Conservation (phyloP, 2,888 invertebrate species). For the Homarus gammarus region DNA sequence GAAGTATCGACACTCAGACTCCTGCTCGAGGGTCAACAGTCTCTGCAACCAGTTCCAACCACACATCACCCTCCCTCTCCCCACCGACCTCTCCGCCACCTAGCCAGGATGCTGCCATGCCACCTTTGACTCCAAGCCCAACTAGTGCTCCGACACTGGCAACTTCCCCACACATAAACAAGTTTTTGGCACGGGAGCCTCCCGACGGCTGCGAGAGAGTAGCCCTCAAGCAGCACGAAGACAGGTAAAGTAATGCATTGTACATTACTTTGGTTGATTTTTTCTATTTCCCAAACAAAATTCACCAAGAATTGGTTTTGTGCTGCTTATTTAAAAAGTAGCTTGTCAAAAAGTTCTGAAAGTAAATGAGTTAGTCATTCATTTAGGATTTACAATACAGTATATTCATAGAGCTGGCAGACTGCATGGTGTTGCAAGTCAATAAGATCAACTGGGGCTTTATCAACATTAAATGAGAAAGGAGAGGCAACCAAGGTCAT, state of each 20-base stretch:
- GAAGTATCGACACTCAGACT: slow-evolving; percentile 92
- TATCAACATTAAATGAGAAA: too few species aligned
- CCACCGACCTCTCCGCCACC: slow-evolving; percentile 76
- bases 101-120: slow-evolving; percentile 81
- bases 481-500: too few species aligned
- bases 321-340: too few species aligned
- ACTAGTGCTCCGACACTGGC: slow-evolving; percentile 80
- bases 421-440: too few species aligned
- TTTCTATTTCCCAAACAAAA: too few species aligned
- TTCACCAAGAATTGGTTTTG: too few species aligned
- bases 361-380: too few species aligned
- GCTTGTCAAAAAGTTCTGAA: too few species aligned
- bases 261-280: too few species aligned
- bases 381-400: too few species aligned
- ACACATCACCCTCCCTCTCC: slow-evolving; percentile 70
- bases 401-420: too few species aligned
- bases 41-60: slow-evolving; percentile 62
- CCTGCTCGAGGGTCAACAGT: slow-evolving; percentile 82
- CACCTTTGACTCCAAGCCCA: slow-evolving; percentile 75
- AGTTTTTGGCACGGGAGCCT: slow-evolving; percentile 91
- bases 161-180: slow-evolving; percentile 91
- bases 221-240: slow-evolving; percentile 85
- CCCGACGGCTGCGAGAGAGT: slow-evolving; percentile 95
- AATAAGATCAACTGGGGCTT: too few species aligned
- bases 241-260: slow-evolving; percentile 80